Percentiles rank a stretch among this genome's conserved stretches.
Conservation (phyloP, 2,113 vertebrate species). For the Elephantulus edwardii region DNA sequence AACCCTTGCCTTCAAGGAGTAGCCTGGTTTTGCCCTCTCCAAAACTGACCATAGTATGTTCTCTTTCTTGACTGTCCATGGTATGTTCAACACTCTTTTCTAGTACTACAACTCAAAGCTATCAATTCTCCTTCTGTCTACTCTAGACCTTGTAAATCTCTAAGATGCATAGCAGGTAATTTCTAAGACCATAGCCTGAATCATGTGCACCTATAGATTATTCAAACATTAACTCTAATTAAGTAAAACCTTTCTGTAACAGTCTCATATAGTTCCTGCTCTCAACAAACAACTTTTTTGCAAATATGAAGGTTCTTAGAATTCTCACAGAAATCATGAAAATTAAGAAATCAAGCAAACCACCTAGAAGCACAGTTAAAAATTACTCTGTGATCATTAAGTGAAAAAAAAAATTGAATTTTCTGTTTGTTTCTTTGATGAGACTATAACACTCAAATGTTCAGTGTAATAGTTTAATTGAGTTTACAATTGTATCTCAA, state of each 20-base stretch:
- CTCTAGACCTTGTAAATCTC: too few species aligned
- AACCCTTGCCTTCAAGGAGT: too few species aligned
- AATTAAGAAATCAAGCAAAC: neutral
- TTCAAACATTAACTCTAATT: neutral
- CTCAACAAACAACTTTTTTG: neutral
- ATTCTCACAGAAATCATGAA: neutral
- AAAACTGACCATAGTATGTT: too few species aligned
- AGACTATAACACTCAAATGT: neutral
- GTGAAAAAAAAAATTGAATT: conserved; percentile 2
- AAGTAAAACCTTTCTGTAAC: neutral
- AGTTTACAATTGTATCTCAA: conserved; percentile 20
- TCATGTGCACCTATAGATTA: too few species aligned
- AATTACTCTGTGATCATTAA: neutral
- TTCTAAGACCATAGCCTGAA: too few species aligned
- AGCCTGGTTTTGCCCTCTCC: too few species aligned
- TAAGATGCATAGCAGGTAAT: too few species aligned
- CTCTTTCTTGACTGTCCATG: too few species aligned
- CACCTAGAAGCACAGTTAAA: neutral
- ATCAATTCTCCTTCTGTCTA: too few species aligned
- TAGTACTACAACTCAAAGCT: too few species aligned
- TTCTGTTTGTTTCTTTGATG: neutral
- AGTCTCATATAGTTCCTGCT: neutral
- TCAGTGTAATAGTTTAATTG: conserved; percentile 35
- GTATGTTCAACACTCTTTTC: too few species aligned
- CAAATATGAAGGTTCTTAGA: neutral